Evolutionary conservation across 1,140 invertebrate species (phyloP).

Genomic region (Drosophila miranda): DNA sequence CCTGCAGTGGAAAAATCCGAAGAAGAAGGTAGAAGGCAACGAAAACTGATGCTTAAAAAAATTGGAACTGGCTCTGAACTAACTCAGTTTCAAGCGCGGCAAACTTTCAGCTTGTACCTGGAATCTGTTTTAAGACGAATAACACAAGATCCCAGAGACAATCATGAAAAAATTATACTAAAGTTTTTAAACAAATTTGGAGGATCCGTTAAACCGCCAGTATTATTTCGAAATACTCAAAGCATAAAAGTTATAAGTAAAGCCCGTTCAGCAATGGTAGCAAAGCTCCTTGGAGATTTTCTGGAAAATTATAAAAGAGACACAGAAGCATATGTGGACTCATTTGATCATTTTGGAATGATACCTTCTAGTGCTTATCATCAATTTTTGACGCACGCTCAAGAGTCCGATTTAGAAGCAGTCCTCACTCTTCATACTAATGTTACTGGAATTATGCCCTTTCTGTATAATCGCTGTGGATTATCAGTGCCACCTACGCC

Average conservation of each 20-base stretch:
- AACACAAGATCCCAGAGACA: constrained; percentile 84
- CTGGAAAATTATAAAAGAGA: constrained; percentile 94
- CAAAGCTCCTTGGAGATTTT: constrained; percentile 96
- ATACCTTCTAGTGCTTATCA: constrained; percentile 85
- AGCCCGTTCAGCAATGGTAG: constrained; percentile 92
- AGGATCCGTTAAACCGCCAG: constrained; percentile 89
- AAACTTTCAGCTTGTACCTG: constrained; percentile 92
- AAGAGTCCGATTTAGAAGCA: constrained; percentile 75
- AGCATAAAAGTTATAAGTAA: constrained; percentile 86
- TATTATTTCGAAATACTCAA: constrained; percentile 83
- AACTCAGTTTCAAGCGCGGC: constrained; percentile 86
- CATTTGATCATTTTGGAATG: constrained; percentile 85
- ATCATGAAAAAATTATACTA: constrained; percentile 88
- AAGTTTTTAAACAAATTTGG: constrained; percentile 93
- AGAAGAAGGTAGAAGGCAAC: constrained; percentile 68
- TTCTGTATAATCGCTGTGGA: constrained; percentile 78
- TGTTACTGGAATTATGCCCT: constrained; percentile 79
- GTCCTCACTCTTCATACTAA: constrained; percentile 78
- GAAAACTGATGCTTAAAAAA: constrained; percentile 71
- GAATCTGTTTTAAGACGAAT: constrained; percentile 89
- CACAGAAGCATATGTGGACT: constrained; percentile 89
- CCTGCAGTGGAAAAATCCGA: constrained; percentile 62
- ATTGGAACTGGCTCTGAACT: constrained; percentile 76
- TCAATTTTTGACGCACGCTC: constrained; percentile 84
- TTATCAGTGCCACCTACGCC: constrained; percentile 70